Percentiles rank a stretch among this genome's conserved stretches.
Conservation (phyloP, 2,797 vertebrate genomes). For the Mus minutoides region DNA sequence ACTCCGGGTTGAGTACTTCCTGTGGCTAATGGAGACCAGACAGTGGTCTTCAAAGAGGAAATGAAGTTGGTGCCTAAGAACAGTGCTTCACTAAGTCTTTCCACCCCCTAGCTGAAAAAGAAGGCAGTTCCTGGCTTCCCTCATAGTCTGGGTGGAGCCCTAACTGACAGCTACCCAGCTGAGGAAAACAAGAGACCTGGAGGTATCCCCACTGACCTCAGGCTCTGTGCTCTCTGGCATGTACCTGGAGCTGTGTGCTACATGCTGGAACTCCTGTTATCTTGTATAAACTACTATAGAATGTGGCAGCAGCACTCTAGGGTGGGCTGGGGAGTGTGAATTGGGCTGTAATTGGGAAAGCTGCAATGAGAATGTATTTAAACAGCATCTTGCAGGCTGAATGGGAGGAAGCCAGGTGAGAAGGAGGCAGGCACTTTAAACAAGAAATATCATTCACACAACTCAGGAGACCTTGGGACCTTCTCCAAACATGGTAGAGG, state of each 20-base stretch:
- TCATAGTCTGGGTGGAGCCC: neutral
- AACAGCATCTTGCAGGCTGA: neutral
- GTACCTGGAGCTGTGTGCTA: neutral
- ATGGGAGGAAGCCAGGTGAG: constrained; percentile 47
- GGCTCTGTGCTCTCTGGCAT: neutral
- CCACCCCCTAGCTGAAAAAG: neutral
- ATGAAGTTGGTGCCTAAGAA: neutral
- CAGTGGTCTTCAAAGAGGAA: constrained; percentile 16
- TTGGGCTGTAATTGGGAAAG: neutral
- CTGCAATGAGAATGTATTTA: neutral
- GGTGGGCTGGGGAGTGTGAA: neutral
- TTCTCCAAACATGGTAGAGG: constrained; percentile 20
- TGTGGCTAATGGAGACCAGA: constrained; percentile 5
- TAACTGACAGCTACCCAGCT: neutral
- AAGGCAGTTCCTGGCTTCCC: neutral
- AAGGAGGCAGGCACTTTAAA: neutral
- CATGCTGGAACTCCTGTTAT: neutral
- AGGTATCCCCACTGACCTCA: neutral
- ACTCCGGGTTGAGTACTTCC: constrained; percentile 21
- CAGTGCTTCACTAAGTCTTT: neutral
- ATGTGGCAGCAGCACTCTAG: neutral
- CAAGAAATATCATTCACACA: constrained; percentile 4
- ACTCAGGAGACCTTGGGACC: neutral
- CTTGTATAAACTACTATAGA: neutral
- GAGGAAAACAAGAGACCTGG: neutral